A percentile compares a stretch with the other conserved stretches of the same genome.
Conservation (phyloP, 2,797 vertebrate species). For the Dryobates pubescens region DNA sequence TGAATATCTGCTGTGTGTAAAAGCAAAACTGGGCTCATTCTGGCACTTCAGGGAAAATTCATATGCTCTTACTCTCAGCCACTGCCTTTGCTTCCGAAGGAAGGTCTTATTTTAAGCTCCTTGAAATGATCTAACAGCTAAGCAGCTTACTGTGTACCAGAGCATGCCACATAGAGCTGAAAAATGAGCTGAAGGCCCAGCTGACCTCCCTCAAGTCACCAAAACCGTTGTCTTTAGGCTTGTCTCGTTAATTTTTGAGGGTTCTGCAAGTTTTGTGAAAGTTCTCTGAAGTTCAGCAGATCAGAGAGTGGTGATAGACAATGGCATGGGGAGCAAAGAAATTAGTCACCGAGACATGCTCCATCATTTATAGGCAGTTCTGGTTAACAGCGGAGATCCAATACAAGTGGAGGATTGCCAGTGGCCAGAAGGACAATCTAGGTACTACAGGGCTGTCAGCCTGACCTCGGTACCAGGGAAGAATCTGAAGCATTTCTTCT, state of each 20-base stretch:
- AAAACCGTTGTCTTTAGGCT: background rate
- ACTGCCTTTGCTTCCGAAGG: background rate
- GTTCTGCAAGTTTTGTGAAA: background rate
- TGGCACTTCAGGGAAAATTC: background rate
- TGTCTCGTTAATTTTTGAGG: background rate
- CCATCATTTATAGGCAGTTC: too few relatives aligned
- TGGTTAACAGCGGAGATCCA: too few relatives aligned
- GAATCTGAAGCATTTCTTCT: too few relatives aligned
- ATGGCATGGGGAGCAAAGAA: background rate
- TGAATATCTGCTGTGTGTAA: background rate
- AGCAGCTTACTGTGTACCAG: background rate
- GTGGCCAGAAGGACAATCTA: too few relatives aligned
- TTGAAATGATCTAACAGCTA: background rate
- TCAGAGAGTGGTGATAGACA: background rate
- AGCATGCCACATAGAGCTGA: fast-evolving
- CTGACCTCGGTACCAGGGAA: too few relatives aligned
- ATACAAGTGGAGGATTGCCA: too few relatives aligned
- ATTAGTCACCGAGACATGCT: background rate
- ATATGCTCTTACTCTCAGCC: background rate
- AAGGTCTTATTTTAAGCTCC: background rate
- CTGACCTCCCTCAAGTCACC: background rate
- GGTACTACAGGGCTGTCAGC: too few relatives aligned
- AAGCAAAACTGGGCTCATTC: background rate
- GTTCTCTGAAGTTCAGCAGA: background rate
- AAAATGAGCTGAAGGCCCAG: background rate